Evolutionary conservation across 64 coral and sea anemone species (phyloP).

Genomic region (Montipora sp.): DNA sequence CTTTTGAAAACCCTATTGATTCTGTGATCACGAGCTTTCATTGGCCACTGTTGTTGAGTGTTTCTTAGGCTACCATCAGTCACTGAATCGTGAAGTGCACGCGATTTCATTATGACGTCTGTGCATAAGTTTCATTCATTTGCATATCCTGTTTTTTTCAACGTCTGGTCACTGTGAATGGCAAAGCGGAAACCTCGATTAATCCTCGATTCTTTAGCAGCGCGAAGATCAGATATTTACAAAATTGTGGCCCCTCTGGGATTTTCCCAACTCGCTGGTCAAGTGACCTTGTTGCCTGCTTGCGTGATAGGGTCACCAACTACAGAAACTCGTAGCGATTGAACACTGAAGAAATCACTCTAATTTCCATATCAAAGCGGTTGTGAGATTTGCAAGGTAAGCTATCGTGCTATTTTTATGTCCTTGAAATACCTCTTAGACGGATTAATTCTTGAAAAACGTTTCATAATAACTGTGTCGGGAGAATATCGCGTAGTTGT

Average conservation of each 20-base stretch:
- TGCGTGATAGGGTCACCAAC: conserved; percentile 30
- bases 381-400: neutral
- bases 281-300: neutral
- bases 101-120: conserved; percentile 3
- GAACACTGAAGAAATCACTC: neutral
- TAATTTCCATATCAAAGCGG: neutral
- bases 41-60: conserved; percentile 5
- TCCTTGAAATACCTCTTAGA: neutral
- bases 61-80: neutral
- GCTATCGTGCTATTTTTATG: neutral
- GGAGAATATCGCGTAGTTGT: neutral
- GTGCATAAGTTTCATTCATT: conserved; percentile 2
- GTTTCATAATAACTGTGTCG: neutral
- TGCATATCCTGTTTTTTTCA: conserved; percentile 4
- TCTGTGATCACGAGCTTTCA: neutral
- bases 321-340: neutral
- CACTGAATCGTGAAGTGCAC: neutral
- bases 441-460: neutral
- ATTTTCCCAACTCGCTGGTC: neutral
- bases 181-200: neutral
- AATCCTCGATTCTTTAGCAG: neutral
- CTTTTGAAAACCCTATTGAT: no score
- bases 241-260: neutral
- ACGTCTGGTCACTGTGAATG: neutral
- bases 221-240: neutral